A percentile compares a stretch with the other conserved stretches of the same genome.
Evolutionary conservation across 2,797 vertebrate genomes (phyloP).

Genomic region (Chelon labrosus): DNA sequence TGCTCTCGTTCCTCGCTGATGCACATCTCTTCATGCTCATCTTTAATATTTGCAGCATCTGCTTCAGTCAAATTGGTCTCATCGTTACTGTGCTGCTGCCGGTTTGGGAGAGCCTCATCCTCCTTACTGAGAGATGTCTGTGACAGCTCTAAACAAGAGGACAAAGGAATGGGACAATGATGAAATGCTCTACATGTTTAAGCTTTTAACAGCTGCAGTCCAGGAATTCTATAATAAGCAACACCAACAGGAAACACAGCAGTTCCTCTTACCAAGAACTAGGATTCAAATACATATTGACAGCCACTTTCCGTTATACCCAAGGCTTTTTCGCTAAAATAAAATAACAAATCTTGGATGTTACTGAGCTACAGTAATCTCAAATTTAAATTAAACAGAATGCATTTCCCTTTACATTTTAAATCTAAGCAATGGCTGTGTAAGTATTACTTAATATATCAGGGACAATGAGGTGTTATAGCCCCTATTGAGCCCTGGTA

Average conservation of each 20-base stretch:
- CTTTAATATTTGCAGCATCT: conserved; percentile 52
- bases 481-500: too few relatives aligned
- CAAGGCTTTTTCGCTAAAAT: too few relatives aligned
- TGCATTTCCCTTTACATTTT: background rate
- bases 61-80: background rate
- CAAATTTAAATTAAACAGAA: background rate
- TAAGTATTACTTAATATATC: too few relatives aligned
- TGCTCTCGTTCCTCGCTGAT: conserved; percentile 15
- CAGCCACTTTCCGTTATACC: too few relatives aligned
- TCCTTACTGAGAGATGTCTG: conserved; percentile 1
- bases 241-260: background rate
- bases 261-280: background rate
- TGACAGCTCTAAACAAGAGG: conserved; percentile 30
- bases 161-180: background rate
- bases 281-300: background rate
- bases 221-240: background rate
- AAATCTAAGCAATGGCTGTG: background rate
- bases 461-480: too few relatives aligned
- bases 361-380: background rate
- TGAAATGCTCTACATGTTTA: background rate
- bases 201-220: background rate
- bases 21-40: conserved; percentile 54
- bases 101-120: conserved; percentile 3
- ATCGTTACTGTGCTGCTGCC: conserved; percentile 4
- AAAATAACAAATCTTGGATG: too few relatives aligned